Base-by-base conservation (phyloP, 1,140 invertebrate species). In the Heliothis virescens region DNA sequence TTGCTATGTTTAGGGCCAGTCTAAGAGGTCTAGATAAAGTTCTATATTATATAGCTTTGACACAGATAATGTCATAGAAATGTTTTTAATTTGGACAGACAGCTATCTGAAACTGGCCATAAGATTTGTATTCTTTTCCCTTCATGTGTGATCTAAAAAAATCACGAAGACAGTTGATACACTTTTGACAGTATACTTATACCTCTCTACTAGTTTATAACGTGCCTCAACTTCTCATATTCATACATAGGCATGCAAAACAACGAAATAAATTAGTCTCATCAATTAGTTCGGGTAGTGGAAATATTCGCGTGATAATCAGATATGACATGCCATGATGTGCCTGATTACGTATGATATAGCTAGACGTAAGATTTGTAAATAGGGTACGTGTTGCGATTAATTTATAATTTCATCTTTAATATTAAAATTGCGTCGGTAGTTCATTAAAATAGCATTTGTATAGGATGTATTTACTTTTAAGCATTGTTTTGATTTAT, bases 261-360 rank as follows among this genome's bases (percentile, higher is more conserved):
- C 60, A 76, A 65, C 72, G 74, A 76, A 50, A 65, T 65, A 53
- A 18, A 65, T 52, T 52, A 76, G 18, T 52, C 52, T 71, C 15
- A 47, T 71, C 15, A 47, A 63, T 41, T 41, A 41, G 34, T 41
- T 63, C 15, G 52, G 55, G 55, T 47, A 59, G 55, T 50, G 34
- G 16, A 50, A 74, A 62, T 74, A 74, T 74, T 47, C 41, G 15
- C 52, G 73, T 77, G 74, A 81, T 77, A 71, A 69, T 77, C 69
- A 47, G 62, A 76, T 60, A 62, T 77, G 74, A 82, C 59, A 86
- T 84, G 82, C 83, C 85, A 83, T 83, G 81, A 84, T 85, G 86
- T 88, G 86, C 86, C 86, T 88, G 82, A 84, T 71, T 77, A 84
- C 62, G 57, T 86, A 82, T 82, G 80, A 79, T 79, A 65, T 57